These are phyloP conservation scores for Ophion obscuratus DNA, from an alignment of 2,888 invertebrate species.

Conservation along the genomic window DNA sequence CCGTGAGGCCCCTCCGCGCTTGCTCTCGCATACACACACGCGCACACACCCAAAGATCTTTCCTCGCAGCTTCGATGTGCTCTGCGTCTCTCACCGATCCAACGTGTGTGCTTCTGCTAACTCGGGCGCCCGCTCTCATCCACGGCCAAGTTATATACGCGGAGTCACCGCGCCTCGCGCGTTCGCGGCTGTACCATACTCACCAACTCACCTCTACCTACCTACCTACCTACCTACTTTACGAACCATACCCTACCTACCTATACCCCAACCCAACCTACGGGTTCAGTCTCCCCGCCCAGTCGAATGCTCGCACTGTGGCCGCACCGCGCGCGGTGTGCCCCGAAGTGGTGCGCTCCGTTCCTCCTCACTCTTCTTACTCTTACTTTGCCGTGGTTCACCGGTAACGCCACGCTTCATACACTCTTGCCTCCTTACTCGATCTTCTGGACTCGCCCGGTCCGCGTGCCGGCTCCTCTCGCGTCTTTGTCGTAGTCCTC, in stretches of 20 bases:
- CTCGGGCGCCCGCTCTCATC: constrained; percentile 66
- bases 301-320: constrained; percentile 66
- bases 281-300: constrained; percentile 70
- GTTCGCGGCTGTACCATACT: constrained; percentile 53
- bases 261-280: constrained; percentile 73
- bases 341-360: constrained; percentile 65
- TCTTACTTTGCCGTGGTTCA: constrained; percentile 66
- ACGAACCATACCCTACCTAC: constrained; percentile 69
- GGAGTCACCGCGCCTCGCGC: constrained; percentile 45
- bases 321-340: constrained; percentile 73
- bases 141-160: constrained; percentile 54
- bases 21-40: constrained; percentile 30
- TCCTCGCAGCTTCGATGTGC: constrained; percentile 42
- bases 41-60: constrained; percentile 37
- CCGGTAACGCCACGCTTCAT: constrained; percentile 62
- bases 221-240: constrained; percentile 70
- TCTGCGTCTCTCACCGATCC: constrained; percentile 23
- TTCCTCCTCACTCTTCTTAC: constrained; percentile 79
- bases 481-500: constrained; percentile 46
- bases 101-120: constrained; percentile 57
- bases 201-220: constrained; percentile 75
- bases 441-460: constrained; percentile 65
- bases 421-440: constrained; percentile 60
- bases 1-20: constrained; percentile 62
- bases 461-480: constrained; percentile 69